Evolutionary conservation across 2,113 vertebrate genomes (phyloP), one percentile per base, ranked within the genome.

Genomic region (Indicator maculatus): DNA sequence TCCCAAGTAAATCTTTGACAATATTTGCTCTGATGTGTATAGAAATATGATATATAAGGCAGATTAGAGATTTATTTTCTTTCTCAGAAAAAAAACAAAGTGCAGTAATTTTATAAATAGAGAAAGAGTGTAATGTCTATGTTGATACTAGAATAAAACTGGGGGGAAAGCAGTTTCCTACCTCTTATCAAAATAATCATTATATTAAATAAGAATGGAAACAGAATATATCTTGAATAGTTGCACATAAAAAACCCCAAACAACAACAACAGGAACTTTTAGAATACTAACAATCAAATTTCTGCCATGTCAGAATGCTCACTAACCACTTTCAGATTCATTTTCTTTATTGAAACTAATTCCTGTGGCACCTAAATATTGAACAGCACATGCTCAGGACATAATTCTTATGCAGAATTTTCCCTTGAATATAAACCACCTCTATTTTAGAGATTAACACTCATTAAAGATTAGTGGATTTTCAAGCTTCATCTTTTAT

Each of bases 341-440:
- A 86, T 89, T 91, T 83, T 77, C 82, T 91, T 94, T 95, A 95
- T 88, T 93, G 82, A 91, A 95, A 83, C 33, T 80, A 93, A 91
- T 95, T 86, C 56, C 44, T 71, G 33, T 86, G 47, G 26, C 77
- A 81, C 27, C 91, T 77, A 58, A 91, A 52, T 83, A 19, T 83
- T 91, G 67, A 91, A 87, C 5, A 87, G 52, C 45, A 73, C 66
- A 88, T 80, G 31, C 11, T 83, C 60, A 86, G 72, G 47, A 88
- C 31, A 71, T 52, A 73, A 95, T 93, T 93, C 75, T 92, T 76
- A 73, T 45, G 28, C 41, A 89, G 71, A 56, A 93, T 93, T 96
- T 94, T 16, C 12, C 4, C 23, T 47, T 67, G 69, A 86, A 72
- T 88, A 91, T 70, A 89, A 88, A 93, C 1, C 33, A 60, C 11